Percentiles rank a stretch among this genome's conserved stretches.
These are phyloP conservation scores for Nipponacmea schrenckii DNA, from an alignment of 2,888 invertebrate species.

Conservation along the genomic window DNA sequence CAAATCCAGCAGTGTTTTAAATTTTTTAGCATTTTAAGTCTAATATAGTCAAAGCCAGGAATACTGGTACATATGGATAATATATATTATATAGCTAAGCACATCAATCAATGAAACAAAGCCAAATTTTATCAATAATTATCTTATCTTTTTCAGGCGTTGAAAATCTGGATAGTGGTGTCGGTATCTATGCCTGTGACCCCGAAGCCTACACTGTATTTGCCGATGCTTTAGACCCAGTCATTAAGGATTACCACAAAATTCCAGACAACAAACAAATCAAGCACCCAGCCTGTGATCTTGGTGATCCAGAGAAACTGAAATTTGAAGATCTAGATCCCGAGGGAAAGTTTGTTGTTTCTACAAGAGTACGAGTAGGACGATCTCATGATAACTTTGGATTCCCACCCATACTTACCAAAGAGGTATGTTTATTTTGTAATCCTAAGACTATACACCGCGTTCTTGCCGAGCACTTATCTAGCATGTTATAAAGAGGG, in stretches of 20 bases:
- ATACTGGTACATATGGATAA: no score
- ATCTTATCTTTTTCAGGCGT: constrained; percentile 37
- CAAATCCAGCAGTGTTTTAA: no score
- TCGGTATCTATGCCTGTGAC: constrained; percentile 94
- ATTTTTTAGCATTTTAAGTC: no score
- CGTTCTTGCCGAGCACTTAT: no score
- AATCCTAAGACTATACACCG: no score
- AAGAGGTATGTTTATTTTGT: constrained; percentile 40
- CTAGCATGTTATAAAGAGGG: no score
- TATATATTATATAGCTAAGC: no score
- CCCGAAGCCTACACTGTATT: constrained; percentile 94
- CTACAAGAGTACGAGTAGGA: constrained; percentile 60
- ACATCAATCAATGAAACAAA: no score
- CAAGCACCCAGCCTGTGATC: constrained; percentile 76
- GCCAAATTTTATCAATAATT: no score
- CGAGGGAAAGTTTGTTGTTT: constrained; percentile 77
- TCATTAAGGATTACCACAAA: constrained; percentile 76
- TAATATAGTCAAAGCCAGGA: no score
- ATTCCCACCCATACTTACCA: constrained; percentile 81
- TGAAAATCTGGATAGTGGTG: constrained; percentile 43
- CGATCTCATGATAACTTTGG: constrained; percentile 56
- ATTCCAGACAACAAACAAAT: constrained; percentile 26
- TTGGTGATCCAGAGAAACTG: constrained; percentile 87
- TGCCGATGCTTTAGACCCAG: constrained; percentile 92
- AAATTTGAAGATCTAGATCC: constrained; percentile 83